Percentiles rank a stretch among this genome's conserved stretches.
Evolutionary conservation across 2,888 invertebrate genomes (phyloP).

Genomic region (Seira ritae): DNA sequence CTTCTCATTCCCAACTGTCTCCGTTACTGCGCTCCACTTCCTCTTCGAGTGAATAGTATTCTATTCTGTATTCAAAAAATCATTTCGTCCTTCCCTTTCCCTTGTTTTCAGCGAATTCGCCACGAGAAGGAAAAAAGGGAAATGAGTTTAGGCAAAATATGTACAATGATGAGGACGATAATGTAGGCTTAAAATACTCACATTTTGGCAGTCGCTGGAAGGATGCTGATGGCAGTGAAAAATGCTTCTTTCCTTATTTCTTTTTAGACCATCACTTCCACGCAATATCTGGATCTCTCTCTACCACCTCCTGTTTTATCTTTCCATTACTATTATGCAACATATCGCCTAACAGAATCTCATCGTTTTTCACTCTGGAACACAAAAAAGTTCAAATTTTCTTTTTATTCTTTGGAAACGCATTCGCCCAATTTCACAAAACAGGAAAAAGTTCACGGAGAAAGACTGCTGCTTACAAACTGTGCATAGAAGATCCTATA

Average conservation of each 20-base stretch:
- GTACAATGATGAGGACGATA: background rate
- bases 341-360: background rate
- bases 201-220: slow-evolving; percentile 26
- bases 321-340: background rate
- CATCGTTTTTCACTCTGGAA: too few relatives aligned
- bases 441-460: too few relatives aligned
- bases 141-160: background rate
- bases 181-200: background rate
- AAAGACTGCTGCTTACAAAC: too few relatives aligned
- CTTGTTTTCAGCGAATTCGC: background rate
- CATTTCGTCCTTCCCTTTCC: background rate
- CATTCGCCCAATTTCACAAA: too few relatives aligned
- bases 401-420: too few relatives aligned
- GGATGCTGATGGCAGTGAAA: slow-evolving; percentile 47
- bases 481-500: too few relatives aligned
- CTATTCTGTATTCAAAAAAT: slow-evolving; percentile 9
- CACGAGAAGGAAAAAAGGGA: background rate
- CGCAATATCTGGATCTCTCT: slow-evolving; percentile 26
- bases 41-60: too few relatives aligned
- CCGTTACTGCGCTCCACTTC: slow-evolving; percentile 16
- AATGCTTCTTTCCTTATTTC: slow-evolving; percentile 29
- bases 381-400: too few relatives aligned
- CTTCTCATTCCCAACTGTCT: slow-evolving; percentile 7
- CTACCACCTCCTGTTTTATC: slow-evolving; percentile 4
- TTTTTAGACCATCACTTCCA: too few relatives aligned